phyloP scores from a whole-genome alignment of 1,140 invertebrate genomes.

The Cotesia vestalis region DNA sequence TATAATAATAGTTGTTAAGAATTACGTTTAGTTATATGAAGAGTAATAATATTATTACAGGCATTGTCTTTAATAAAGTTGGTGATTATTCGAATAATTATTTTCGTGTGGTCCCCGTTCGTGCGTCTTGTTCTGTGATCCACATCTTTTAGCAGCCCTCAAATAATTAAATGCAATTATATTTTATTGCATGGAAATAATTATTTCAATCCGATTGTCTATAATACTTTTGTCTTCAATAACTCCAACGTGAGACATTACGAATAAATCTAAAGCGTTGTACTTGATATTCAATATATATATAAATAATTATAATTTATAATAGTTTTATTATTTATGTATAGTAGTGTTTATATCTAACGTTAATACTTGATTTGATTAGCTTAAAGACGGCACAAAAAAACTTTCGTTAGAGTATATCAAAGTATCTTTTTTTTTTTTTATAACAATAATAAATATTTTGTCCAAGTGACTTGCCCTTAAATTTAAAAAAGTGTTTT shows the following conservation, averaged over 20 bases:
- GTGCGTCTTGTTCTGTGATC: neutral
- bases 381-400: conserved; percentile 18
- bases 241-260: conserved; percentile 28
- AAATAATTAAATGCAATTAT: neutral
- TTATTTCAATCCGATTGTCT: conserved; percentile 20
- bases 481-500: no score
- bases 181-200: neutral
- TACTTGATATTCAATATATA: no score
- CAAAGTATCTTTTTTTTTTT: no score
- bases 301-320: no score
- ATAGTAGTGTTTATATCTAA: neutral
- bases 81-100: conserved; percentile 25
- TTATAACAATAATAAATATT: no score
- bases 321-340: no score
- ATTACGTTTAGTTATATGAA: neutral
- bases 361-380: conserved; percentile 20
- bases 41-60: conserved; percentile 3
- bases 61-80: neutral
- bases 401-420: conserved; percentile 3
- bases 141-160: neutral
- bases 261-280: conserved; percentile 20
- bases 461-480: no score
- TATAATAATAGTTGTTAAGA: no score
- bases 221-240: conserved; percentile 1
- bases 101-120: conserved; percentile 31